These are phyloP conservation scores for Corythornis vintsioides DNA, from an alignment of 2,113 vertebrate species.

Conservation along the genomic window DNA sequence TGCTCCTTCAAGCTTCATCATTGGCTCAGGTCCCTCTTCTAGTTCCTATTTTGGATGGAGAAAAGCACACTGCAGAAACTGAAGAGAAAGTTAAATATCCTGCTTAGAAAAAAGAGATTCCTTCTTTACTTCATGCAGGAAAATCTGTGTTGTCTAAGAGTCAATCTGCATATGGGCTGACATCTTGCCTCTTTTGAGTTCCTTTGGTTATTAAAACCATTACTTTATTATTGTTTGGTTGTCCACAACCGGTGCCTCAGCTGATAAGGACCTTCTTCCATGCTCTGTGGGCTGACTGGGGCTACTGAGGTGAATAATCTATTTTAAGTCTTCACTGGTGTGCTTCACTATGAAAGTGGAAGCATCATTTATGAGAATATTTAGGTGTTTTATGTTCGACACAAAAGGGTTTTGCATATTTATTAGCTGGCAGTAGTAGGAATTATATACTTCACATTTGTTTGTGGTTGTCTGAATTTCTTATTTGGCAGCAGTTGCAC, in stretches of 20 bases:
- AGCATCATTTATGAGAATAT: not conserved
- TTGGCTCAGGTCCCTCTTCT: not conserved
- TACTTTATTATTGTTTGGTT: not conserved
- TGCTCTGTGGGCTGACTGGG: not conserved
- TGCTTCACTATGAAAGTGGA: not conserved
- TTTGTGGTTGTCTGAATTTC: not conserved
- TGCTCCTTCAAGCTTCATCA: not conserved
- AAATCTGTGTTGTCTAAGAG: not conserved
- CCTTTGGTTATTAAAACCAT: not conserved
- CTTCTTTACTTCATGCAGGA: not conserved
- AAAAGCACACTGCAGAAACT: not conserved
- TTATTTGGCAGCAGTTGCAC: not conserved
- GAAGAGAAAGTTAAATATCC: not conserved
- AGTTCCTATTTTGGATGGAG: not conserved
- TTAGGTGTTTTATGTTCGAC: not conserved
- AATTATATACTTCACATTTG: not conserved
- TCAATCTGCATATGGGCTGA: not conserved
- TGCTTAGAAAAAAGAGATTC: not conserved
- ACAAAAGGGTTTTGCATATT: slow-evolving; percentile 35
- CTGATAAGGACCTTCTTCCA: not conserved
- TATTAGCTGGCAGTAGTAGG: not conserved
- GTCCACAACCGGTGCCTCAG: not conserved
- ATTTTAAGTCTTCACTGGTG: not conserved
- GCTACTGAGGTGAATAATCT: not conserved
- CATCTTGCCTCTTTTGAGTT: not conserved